A percentile compares a stretch with the other conserved stretches of the same genome.
phyloP scores from a whole-genome alignment of 2,113 vertebrate species.

The Petrocephalus microphthalmus region DNA sequence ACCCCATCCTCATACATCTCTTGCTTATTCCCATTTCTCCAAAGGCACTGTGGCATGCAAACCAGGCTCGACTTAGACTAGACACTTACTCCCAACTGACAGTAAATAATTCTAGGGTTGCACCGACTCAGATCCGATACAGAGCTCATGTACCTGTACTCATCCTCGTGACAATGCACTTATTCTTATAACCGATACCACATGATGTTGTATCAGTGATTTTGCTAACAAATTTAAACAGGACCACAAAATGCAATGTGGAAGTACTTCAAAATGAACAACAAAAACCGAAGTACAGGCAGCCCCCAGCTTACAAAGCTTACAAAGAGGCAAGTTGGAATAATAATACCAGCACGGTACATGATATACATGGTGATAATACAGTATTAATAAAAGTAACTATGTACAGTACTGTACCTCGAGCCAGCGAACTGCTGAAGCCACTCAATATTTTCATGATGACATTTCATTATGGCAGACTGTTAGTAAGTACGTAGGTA shows the following conservation, averaged over 20 bases:
- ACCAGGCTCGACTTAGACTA: background rate
- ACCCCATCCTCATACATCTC: background rate
- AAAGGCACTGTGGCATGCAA: background rate
- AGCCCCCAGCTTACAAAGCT: background rate
- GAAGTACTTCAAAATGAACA: background rate
- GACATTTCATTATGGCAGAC: background rate
- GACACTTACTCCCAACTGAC: background rate
- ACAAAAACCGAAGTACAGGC: background rate
- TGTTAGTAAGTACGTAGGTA: background rate
- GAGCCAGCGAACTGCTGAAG: background rate
- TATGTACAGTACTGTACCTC: background rate
- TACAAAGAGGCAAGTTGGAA: background rate
- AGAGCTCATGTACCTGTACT: too few species aligned
- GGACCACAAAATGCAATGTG: background rate
- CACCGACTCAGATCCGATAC: too few species aligned
- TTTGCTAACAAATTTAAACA: too few species aligned
- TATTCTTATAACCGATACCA: too few species aligned
- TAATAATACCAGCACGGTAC: background rate
- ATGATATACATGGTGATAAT: background rate
- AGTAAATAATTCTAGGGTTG: too few species aligned
- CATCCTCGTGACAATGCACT: too few species aligned
- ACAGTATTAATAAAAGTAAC: background rate
- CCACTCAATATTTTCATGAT: background rate
- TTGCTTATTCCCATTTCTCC: background rate
- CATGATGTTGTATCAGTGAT: too few species aligned